Base-by-base conservation (phyloP, 2,888 invertebrate genomes). In the Hyposoter didymator region DNA sequence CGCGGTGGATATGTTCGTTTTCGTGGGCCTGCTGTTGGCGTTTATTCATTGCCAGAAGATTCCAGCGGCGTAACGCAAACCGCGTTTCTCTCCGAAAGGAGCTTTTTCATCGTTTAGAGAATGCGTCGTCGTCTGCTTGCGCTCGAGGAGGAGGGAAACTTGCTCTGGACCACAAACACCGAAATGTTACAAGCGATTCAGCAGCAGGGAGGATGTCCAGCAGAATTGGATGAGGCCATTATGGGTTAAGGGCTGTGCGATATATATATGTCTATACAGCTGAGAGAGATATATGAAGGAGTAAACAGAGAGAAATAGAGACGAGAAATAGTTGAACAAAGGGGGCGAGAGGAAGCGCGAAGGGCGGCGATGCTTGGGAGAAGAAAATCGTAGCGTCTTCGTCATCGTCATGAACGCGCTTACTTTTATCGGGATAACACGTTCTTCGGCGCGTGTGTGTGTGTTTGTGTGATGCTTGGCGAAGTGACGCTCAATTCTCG, bases 401-500 rank as follows among this genome's bases (percentile, higher is more conserved):
- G 64, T 78, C 79, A 82, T 72, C 66, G 64, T 78, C 55, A 45
- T 43, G 81, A 73, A 49, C 67, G 43, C 49, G 78, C 45, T 47
- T 55, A 45, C 55, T 17, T 52, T 35, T 70, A 74, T 43, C 62
- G 80, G 82, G 74, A 82, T 85, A 85, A 85, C 85, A 85, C 85
- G 85, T 85, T 82, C 82, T 82, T 79, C 47, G 28, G 43, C 47
- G 64, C 19, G 59, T 75, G 39, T 81, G 69, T 82, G 74, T 75
- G 64, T 32, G 59, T 75, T 22, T 81, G 69, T 82, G 74, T 75
- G 85, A 85, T 85, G 85, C 66, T 47, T 80, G 66, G 75, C 78
- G 67, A 85, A 85, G 85, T 82, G 85, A 92, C 88, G 87, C 90
- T 83, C 90, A 89, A 92, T 92, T 88, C 90, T 87, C 91, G 91